Evolutionary conservation across 2,888 invertebrate species (phyloP).

Genomic region (Pegoplata infirma): DNA sequence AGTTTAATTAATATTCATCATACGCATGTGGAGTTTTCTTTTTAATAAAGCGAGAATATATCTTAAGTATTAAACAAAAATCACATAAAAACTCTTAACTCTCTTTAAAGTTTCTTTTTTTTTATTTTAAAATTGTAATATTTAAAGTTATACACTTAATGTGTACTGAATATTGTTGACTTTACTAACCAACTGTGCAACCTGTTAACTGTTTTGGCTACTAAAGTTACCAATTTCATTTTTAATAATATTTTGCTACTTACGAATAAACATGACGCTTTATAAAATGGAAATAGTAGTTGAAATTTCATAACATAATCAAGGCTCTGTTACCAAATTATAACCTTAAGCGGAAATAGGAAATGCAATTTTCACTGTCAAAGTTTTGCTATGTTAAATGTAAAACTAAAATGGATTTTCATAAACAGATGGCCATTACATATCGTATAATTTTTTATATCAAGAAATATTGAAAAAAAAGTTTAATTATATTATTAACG

Average conservation of each 20-base stretch:
- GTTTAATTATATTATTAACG: too few species aligned
- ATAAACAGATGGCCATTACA: neutral
- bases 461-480: too few species aligned
- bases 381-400: neutral
- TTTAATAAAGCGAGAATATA: too few species aligned
- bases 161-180: constrained; percentile 50
- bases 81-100: too few species aligned
- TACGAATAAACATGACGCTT: constrained; percentile 23
- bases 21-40: too few species aligned
- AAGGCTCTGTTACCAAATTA: constrained; percentile 31
- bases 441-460: too few species aligned
- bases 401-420: neutral
- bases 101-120: too few species aligned
- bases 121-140: too few species aligned
- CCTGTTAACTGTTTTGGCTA: constrained; percentile 44
- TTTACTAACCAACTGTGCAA: constrained; percentile 56
- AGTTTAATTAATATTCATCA: too few species aligned
- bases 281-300: constrained; percentile 5
- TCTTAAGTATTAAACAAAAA: too few species aligned
- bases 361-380: constrained; percentile 11
- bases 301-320: constrained; percentile 34
- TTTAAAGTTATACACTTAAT: too few species aligned
- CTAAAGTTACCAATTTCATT: constrained; percentile 49
- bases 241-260: constrained; percentile 53
- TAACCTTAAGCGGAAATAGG: constrained; percentile 27